Base-by-base conservation (phyloP, 2,113 vertebrate genomes). In the Apteryx owenii region DNA sequence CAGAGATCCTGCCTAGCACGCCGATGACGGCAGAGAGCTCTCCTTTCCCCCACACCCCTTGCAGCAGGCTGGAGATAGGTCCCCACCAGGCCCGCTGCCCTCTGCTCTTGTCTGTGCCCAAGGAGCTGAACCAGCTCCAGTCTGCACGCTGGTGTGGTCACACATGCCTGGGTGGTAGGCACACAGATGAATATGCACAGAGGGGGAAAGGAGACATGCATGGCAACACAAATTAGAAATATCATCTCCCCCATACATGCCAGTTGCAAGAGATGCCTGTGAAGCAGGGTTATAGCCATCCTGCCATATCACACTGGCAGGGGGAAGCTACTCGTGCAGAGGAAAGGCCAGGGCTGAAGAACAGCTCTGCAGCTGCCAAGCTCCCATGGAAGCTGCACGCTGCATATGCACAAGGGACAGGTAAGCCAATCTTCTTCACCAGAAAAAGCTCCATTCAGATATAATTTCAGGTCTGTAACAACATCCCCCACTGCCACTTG, bases 201-300 rank as follows among this genome's bases (percentile, higher is more conserved):
- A 61, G n/a, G 3, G 42, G n/a, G 18, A 13, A 58, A 72, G 65
- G 17, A 71, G n/a, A 38, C 12, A 33, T 33, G 31, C 8, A 0
- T 0, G 8, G 81, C 20, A 58, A 6, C 4, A 5, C 7, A 10
- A 19, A 36, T 4, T 4, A 26, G 61, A 65, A 21, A 12, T 5
- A 1, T 26, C 51, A 23, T n/a, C 46, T 64, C 17, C 31, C 48
- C 14, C 0, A 6, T 0, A 12, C 0, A 0, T 25, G 29, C 31
- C 51, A 66, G 38, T 2, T 26, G 23, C 31, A 29, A 18, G 13
- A 21, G 16, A 9, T 14, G 28, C 64, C 56, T 7, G 0, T 2
- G 23, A 38, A 36, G 79, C 16, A 65, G 65, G 16, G 56, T 31
- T 61, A 31, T 2, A 2, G 25, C 42, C 3, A 0, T 17, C 40